These are phyloP conservation scores for Thunnus thynnus DNA, from an alignment of 2,113 vertebrate genomes.

Conservation along the genomic window DNA sequence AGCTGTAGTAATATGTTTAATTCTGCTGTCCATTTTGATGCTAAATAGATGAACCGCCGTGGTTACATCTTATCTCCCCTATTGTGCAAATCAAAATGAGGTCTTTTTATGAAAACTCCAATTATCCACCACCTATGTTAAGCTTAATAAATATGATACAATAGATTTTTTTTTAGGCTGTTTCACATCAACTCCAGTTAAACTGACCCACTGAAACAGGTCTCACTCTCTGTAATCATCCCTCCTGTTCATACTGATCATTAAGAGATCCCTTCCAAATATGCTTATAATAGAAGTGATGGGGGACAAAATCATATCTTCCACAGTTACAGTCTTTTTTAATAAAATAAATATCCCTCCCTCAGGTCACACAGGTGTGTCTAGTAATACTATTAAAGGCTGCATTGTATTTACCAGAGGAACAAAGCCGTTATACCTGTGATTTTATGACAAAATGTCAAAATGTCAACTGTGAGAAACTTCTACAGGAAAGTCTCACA, in stretches of 20 bases:
- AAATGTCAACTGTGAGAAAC: background rate
- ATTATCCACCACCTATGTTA: background rate
- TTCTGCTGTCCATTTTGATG: constrained; percentile 41
- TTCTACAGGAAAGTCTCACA: background rate
- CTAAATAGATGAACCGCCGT: constrained; percentile 43
- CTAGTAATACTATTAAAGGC: background rate
- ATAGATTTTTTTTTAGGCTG: too few species aligned
- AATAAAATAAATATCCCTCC: too few species aligned
- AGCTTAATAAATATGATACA: too few species aligned
- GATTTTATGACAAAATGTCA: constrained; percentile 6
- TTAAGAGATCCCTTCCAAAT: too few species aligned
- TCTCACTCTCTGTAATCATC: too few species aligned
- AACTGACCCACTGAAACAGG: too few species aligned
- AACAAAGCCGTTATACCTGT: constrained; percentile 1
- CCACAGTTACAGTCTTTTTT: too few species aligned
- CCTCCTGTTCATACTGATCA: too few species aligned
- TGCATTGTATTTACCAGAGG: too few species aligned
- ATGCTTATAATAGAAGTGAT: too few species aligned
- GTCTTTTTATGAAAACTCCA: background rate
- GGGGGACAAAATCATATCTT: too few species aligned
- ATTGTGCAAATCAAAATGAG: constrained; percentile 10
- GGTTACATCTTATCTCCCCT: constrained; percentile 13
- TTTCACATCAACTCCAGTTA: too few species aligned
- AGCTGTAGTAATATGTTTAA: constrained; percentile 35
- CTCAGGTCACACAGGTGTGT: background rate